phyloP scores from a whole-genome alignment of 2,888 invertebrate genomes.

The Apotomis betuletana region DNA sequence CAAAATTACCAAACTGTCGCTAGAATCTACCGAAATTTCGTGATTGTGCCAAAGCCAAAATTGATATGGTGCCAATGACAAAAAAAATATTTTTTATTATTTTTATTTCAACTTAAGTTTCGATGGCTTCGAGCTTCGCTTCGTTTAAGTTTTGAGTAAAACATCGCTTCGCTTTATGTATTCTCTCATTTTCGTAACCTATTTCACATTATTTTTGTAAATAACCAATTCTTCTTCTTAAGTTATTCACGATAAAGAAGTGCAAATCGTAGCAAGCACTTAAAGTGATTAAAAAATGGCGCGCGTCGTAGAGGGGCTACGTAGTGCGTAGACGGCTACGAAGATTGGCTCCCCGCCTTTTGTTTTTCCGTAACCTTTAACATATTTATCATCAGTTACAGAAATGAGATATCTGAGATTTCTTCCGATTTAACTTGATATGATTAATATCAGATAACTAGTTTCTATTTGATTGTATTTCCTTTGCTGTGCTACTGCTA shows the following conservation, averaged over 20 bases:
- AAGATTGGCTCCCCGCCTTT: constrained; percentile 37
- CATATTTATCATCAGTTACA: constrained; percentile 23
- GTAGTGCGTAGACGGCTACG: constrained; percentile 56
- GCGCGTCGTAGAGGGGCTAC: constrained; percentile 52
- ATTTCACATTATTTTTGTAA: constrained; percentile 54
- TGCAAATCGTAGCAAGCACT: constrained; percentile 76
- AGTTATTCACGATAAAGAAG: constrained; percentile 70
- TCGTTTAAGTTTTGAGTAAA: too few species aligned
- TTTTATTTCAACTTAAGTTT: too few species aligned
- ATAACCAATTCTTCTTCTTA: constrained; percentile 65
- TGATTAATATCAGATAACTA: neutral
- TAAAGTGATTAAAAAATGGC: constrained; percentile 78
- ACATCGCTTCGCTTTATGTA: neutral
- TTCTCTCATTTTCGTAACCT: constrained; percentile 32
- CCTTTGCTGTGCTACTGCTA: neutral
- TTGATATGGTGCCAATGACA: too few species aligned
- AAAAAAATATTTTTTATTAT: too few species aligned
- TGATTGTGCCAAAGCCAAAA: too few species aligned
- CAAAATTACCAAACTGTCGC: too few species aligned
- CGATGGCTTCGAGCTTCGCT: too few species aligned
- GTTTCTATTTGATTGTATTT: neutral
- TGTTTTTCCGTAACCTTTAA: constrained; percentile 27
- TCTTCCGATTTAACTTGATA: neutral
- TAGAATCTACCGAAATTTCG: too few species aligned
- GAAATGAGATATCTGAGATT: constrained; percentile 9